phyloP scores from a whole-genome alignment of 2,113 vertebrate genomes.

The Strix aluco region DNA sequence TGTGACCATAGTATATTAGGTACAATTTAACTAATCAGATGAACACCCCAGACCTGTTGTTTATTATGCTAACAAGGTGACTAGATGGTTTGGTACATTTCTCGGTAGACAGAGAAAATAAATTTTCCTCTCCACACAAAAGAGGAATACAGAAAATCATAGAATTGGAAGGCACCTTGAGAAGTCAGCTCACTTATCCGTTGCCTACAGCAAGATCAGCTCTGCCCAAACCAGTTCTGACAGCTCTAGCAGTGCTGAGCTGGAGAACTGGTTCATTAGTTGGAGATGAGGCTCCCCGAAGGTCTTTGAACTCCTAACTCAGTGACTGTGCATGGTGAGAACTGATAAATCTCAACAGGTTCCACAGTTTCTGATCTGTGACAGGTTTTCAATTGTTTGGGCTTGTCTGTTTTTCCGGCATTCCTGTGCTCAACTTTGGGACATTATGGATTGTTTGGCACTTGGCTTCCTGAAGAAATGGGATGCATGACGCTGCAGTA shows the following conservation, averaged over 20 bases:
- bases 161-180: not conserved
- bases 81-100: not conserved
- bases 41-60: not conserved
- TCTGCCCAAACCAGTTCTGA: not conserved
- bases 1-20: not conserved
- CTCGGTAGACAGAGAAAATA: not conserved
- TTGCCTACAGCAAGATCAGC: not conserved
- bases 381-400: not conserved
- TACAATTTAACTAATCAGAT: conserved; percentile 3
- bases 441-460: not conserved
- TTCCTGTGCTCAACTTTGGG: not conserved
- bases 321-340: not conserved
- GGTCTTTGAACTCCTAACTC: not conserved
- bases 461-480: not conserved
- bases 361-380: not conserved
- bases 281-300: rapidly evolving
- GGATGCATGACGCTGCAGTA: not conserved
- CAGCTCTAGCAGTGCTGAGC: not conserved
- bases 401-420: not conserved
- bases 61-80: not conserved
- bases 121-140: not conserved
- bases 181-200: not conserved
- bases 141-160: not conserved
- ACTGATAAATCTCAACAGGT: not conserved
- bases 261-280: not conserved